Percentiles rank a stretch among this genome's conserved stretches.
Conservation (phyloP, 2,888 invertebrate species). For the Lamproptera curius region DNA sequence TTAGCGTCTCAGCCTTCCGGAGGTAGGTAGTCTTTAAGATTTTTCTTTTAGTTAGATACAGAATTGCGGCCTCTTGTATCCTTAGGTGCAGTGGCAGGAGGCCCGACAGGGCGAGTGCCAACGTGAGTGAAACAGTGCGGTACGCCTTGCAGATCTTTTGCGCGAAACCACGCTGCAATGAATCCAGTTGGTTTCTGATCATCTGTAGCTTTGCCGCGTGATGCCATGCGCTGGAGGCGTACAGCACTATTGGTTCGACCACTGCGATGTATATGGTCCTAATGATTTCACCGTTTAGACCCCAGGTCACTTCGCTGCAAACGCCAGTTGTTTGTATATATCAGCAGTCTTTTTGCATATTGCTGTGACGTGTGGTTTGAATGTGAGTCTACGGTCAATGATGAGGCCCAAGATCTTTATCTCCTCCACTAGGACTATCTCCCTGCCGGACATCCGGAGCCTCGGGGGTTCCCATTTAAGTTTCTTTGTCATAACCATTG, state of each 20-base stretch:
- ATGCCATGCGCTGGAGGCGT: background rate
- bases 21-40: background rate
- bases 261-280: background rate
- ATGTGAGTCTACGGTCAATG: conserved; percentile 12
- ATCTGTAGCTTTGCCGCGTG: background rate
- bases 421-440: background rate
- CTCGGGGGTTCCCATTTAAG: background rate
- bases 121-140: conserved; percentile 16
- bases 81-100: conserved; percentile 13
- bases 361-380: conserved; percentile 10
- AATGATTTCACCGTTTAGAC: background rate
- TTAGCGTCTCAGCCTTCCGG: conserved; percentile 1
- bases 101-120: background rate
- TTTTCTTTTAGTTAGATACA: conserved; percentile 16
- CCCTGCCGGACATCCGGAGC: background rate
- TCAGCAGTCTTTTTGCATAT: conserved; percentile 7
- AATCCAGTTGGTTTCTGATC: background rate
- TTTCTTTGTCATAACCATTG: conserved; percentile 8
- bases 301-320: conserved; percentile 1
- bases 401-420: conserved; percentile 10
- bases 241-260: background rate
- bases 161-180: background rate
- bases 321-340: conserved; percentile 16
- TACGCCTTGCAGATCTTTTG: background rate
- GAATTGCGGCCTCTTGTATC: conserved; percentile 20